Conservation (phyloP, 2,113 vertebrate species). For the Todiramphus saurophagus region DNA sequence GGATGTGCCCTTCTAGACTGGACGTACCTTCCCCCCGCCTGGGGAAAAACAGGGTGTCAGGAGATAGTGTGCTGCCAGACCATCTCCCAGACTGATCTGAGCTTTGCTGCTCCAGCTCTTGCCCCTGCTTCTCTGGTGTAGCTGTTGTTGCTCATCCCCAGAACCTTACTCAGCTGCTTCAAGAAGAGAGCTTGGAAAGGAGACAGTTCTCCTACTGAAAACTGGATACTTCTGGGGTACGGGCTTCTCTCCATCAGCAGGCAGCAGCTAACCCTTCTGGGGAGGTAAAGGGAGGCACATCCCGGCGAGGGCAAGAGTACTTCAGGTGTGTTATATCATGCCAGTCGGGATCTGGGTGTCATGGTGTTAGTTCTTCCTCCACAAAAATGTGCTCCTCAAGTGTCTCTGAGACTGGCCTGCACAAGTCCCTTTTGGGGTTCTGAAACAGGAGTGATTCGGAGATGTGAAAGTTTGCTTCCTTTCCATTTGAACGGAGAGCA, state of each 20-base stretch:
- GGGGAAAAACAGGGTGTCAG: neutral
- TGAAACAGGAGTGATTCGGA: neutral
- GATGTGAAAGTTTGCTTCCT: neutral
- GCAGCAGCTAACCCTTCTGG: neutral
- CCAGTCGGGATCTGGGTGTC: neutral
- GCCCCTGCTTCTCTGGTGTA: rapidly evolving
- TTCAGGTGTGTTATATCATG: neutral
- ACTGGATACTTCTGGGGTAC: neutral
- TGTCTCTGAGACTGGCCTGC: neutral
- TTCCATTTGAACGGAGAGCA: neutral
- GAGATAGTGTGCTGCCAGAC: rapidly evolving
- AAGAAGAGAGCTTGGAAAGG: neutral
- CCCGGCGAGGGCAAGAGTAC: neutral
- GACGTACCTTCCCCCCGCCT: rapidly evolving
- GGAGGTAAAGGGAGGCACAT: neutral
- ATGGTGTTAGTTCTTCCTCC: neutral
- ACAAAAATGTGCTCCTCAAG: neutral
- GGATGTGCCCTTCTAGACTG: neutral
- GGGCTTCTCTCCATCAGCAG: neutral
- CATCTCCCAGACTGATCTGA: neutral
- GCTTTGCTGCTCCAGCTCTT: rapidly evolving
- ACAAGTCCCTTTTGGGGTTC: neutral
- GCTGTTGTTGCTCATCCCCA: neutral
- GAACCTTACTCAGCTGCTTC: neutral
- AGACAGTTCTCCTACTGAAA: rapidly evolving